These are phyloP conservation scores for Azorinus chamasolen DNA, from an alignment of 2,888 invertebrate species.

Conservation along the genomic window DNA sequence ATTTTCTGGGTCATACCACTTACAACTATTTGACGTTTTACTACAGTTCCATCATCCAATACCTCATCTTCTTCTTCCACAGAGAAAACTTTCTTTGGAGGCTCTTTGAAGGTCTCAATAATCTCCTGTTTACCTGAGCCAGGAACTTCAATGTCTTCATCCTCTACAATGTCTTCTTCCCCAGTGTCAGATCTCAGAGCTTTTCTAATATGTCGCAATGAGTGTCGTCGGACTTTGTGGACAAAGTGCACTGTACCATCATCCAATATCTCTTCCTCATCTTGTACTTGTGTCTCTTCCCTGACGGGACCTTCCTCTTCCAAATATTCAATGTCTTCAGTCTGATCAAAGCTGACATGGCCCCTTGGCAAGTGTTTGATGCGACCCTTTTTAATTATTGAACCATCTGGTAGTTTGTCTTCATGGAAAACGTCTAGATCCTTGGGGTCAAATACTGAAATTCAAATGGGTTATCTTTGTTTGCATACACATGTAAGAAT, in stretches of 20 bases:
- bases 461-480: conserved; percentile 55
- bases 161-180: conserved; percentile 72
- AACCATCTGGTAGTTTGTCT: conserved; percentile 79
- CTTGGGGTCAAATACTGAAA: conserved; percentile 79
- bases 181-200: conserved; percentile 69
- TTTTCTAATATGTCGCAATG: conserved; percentile 71
- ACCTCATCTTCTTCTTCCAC: conserved; percentile 77
- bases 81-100: conserved; percentile 69
- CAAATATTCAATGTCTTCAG: conserved; percentile 69
- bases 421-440: conserved; percentile 69
- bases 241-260: conserved; percentile 80
- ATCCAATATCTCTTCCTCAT: conserved; percentile 77
- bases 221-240: conserved; percentile 71
- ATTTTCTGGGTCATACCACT: conserved; percentile 80
- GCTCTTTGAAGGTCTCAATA: conserved; percentile 73
- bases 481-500: too few relatives aligned
- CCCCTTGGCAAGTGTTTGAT: conserved; percentile 66
- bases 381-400: conserved; percentile 72
- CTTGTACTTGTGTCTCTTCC: conserved; percentile 72
- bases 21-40: conserved; percentile 77
- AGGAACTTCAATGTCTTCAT: conserved; percentile 71
- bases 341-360: conserved; percentile 73
- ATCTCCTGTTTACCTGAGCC: conserved; percentile 51
- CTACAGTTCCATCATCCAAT: conserved; percentile 79
- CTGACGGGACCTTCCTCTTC: conserved; percentile 70